Conservation (phyloP, 2,888 invertebrate genomes). For the Cryptus viduatorius region DNA sequence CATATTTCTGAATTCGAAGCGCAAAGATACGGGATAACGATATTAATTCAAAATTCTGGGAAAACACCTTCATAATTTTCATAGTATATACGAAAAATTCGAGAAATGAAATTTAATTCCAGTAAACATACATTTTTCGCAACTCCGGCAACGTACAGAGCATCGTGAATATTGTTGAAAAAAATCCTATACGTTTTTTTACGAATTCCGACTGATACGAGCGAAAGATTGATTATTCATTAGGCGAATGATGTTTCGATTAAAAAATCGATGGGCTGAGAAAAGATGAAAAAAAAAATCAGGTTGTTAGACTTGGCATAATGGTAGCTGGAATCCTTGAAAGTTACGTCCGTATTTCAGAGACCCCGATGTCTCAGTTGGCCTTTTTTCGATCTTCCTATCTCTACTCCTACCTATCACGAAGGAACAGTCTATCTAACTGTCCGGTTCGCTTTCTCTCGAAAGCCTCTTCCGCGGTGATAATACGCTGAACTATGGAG, state of each 20-base stretch:
- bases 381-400: conserved; percentile 33
- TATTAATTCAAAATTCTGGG: background rate
- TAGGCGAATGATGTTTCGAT: background rate
- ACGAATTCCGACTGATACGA: too few species aligned
- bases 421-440: conserved; percentile 17
- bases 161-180: too few species aligned
- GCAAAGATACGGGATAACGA: conserved; percentile 1
- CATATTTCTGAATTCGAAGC: conserved; percentile 57
- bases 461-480: conserved; percentile 33
- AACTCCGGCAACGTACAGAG: too few species aligned
- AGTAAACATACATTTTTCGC: background rate
- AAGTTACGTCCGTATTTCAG: conserved; percentile 2
- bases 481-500: conserved; percentile 57
- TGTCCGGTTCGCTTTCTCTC: conserved; percentile 4
- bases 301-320: too few species aligned
- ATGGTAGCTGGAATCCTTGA: background rate
- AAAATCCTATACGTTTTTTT: too few species aligned
- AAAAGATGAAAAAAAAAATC: background rate
- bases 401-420: conserved; percentile 29
- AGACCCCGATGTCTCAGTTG: conserved; percentile 11
- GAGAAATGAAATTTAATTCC: background rate
- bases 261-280: background rate
- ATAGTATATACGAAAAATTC: background rate
- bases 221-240: background rate
- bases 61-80: background rate